Conservation (phyloP, 2,888 invertebrate genomes). For the Seladonia tumulorum region DNA sequence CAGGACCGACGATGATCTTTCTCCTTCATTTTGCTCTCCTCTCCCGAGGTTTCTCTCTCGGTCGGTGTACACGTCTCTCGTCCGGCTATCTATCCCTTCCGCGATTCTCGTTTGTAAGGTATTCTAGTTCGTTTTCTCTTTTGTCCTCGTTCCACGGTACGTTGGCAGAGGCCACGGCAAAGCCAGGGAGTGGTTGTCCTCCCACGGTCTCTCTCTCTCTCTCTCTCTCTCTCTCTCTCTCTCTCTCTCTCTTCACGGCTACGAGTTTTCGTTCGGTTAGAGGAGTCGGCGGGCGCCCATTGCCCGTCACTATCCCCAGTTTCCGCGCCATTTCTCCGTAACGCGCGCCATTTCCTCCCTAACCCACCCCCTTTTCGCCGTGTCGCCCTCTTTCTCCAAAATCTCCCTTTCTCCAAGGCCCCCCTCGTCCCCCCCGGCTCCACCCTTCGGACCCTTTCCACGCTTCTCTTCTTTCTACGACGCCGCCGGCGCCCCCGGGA, state of each 20-base stretch:
- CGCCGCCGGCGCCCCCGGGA: conserved; percentile 36
- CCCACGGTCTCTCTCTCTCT: conserved; percentile 74
- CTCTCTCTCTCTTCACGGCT: conserved; percentile 67
- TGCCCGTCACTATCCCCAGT: conserved; percentile 84
- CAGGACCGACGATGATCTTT: conserved; percentile 60
- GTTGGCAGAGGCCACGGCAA: conserved; percentile 51
- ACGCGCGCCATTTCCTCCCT: conserved; percentile 84
- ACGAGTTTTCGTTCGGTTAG: conserved; percentile 75
- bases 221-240: conserved; percentile 67
- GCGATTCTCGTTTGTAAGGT: conserved; percentile 72
- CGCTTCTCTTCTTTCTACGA: conserved; percentile 41
- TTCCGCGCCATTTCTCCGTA: conserved; percentile 84
- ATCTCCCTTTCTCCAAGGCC: conserved; percentile 28
- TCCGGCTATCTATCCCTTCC: conserved; percentile 66
- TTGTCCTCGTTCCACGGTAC: conserved; percentile 76
- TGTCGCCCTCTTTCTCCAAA: conserved; percentile 41
- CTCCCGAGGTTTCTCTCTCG: neutral
- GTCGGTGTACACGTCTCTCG: conserved; percentile 48
- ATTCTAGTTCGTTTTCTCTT: conserved; percentile 80
- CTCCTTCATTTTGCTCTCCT: conserved; percentile 58
- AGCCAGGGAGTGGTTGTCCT: conserved; percentile 73
- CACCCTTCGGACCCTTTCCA: conserved; percentile 67
- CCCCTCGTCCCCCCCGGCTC: conserved; percentile 78
- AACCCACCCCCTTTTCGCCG: conserved; percentile 70
- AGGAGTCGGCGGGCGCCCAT: conserved; percentile 77